Conservation (phyloP, 2,113 vertebrate genomes). For the Amphilophus citrinellus region DNA sequence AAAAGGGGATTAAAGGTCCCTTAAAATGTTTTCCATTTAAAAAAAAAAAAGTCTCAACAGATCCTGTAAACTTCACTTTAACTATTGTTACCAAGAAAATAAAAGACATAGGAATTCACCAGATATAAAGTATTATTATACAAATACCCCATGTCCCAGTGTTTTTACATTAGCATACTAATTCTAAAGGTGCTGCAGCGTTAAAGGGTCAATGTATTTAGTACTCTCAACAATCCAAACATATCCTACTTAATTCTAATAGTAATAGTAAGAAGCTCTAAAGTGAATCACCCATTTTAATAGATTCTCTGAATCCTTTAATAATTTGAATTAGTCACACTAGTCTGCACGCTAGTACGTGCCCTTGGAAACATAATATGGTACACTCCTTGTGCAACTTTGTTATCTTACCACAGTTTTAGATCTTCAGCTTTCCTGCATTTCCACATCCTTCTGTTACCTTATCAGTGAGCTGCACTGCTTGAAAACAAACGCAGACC, state of each 20-base stretch:
- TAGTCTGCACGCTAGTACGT: not conserved
- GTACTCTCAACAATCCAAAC: not conserved
- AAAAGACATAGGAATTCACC: not conserved
- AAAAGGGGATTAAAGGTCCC: too few species aligned
- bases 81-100: not conserved
- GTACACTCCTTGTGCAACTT: not conserved
- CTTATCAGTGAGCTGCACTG: not conserved
- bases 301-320: not conserved
- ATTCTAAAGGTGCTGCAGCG: not conserved
- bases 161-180: not conserved
- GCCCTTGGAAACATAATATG: not conserved
- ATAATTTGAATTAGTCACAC: not conserved
- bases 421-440: not conserved
- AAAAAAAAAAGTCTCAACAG: fast-evolving
- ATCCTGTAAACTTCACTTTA: not conserved
- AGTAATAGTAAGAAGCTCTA: not conserved
- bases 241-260: not conserved
- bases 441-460: not conserved
- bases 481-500: not conserved
- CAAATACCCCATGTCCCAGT: not conserved
- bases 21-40: not conserved
- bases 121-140: not conserved
- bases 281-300: not conserved
- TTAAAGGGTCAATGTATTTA: not conserved
- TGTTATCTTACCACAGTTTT: not conserved